Base-by-base conservation (phyloP, 2,797 vertebrate species). In the Enteromius unitaeniatus region DNA sequence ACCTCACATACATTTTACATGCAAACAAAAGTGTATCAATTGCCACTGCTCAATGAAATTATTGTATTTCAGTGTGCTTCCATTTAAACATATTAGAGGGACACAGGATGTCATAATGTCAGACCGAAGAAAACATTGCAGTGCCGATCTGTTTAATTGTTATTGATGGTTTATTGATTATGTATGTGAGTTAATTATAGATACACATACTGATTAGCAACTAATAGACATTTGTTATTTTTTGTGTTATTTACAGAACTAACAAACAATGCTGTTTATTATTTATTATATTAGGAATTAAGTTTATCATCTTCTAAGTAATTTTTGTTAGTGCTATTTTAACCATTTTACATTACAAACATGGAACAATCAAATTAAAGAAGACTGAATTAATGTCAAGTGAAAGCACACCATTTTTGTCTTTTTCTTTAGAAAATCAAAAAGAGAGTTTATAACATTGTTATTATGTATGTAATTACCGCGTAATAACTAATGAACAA, bases 1-100 rank as follows among this genome's bases (percentile, higher is more conserved):
- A 53, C 70, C 23, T 7, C 68, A 81, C 40, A 14, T n/a, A 73
- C 28, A 49, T 60, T 23, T 34, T 28, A 28, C 60, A 86, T 51
- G 40, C 42, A 68, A 72, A 75, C 21, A 83, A 68, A 60, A 47
- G 79, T 72, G 23, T 72, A 15, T 60, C 40, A 15, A 62, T 72
- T 81, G 31, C 19, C 53, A 23, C 7, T 60, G 51, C 67, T 58
- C 3, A 42, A 14, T 37, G 23, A 53, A 69, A 80, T 19, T 0
- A 42, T 80, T 13, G 6, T 11, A 26, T 42, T 15, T 69, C 47
- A 55, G 19, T 28, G 15, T 5, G 23, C 45, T 49, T 72, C 45
- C 15, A 72, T 47, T 72, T 19, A 49, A 28, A 19, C 17, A 31
- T 51, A 51, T 49, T 11, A 17, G 62, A 65, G 45, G 28, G 45